These are phyloP conservation scores for Seira sanloemensis DNA, from an alignment of 2,888 invertebrate genomes.

Conservation along the genomic window DNA sequence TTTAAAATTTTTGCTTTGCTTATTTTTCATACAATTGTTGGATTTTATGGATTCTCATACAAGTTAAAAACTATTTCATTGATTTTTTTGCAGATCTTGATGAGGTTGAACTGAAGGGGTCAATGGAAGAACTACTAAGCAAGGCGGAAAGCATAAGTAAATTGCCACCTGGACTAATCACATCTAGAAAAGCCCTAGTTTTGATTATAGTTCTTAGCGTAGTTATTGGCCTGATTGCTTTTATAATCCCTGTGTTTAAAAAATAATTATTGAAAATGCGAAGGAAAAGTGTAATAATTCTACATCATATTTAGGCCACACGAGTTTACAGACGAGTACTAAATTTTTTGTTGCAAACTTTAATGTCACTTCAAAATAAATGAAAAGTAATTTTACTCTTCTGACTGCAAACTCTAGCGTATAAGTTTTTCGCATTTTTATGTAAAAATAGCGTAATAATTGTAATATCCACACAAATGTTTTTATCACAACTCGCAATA, in stretches of 20 bases:
- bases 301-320: too few relatives aligned
- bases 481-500: too few relatives aligned
- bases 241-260: constrained; percentile 38
- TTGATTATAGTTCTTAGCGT: constrained; percentile 33
- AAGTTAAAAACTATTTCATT: not conserved
- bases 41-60: not conserved
- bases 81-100: constrained; percentile 58
- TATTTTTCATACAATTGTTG: too few relatives aligned
- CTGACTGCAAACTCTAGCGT: too few relatives aligned
- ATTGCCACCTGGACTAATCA: constrained; percentile 55
- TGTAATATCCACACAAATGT: too few relatives aligned
- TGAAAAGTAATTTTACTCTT: too few relatives aligned
- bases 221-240: constrained; percentile 26
- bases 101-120: constrained; percentile 65
- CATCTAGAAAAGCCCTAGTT: constrained; percentile 38
- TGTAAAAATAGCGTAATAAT: too few relatives aligned
- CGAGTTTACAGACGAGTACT: too few relatives aligned
- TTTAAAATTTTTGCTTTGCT: not conserved
- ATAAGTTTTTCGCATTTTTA: too few relatives aligned
- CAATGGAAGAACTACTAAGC: constrained; percentile 67
- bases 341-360: too few relatives aligned
- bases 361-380: too few relatives aligned
- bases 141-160: constrained; percentile 67
- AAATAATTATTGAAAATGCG: constrained; percentile 9
- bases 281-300: not conserved